These are phyloP conservation scores for Drosophila yakuba DNA, from an alignment of 1,140 invertebrate genomes.

Conservation along the genomic window DNA sequence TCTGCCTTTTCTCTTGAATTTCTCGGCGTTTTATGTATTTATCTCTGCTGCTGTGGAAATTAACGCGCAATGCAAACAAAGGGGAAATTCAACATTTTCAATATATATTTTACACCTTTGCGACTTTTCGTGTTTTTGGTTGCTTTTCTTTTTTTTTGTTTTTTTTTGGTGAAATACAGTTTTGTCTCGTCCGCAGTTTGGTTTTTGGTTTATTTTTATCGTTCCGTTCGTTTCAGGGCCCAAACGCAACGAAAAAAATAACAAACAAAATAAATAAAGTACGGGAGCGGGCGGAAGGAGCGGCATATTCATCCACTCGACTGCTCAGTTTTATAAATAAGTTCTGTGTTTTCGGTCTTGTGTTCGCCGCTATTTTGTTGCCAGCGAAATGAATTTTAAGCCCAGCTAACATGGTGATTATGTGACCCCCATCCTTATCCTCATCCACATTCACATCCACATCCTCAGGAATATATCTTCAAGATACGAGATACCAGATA, in stretches of 20 bases:
- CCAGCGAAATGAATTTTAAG: slow-evolving; percentile 63
- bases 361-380: slow-evolving; percentile 11
- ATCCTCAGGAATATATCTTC: slow-evolving; percentile 13
- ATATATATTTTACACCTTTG: slow-evolving; percentile 62
- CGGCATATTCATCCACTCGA: slow-evolving; percentile 71
- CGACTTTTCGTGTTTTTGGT: slow-evolving; percentile 19
- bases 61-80: slow-evolving; percentile 43
- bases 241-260: background rate
- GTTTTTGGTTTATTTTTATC: slow-evolving; percentile 69
- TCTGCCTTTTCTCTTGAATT: slow-evolving; percentile 22
- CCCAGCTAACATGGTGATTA: slow-evolving; percentile 40
- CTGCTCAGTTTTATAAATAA: slow-evolving; percentile 79
- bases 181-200: slow-evolving; percentile 44
- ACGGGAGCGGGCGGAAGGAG: slow-evolving; percentile 22
- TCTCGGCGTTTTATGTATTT: slow-evolving; percentile 21
- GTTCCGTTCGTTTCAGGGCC: slow-evolving; percentile 55
- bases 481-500: slow-evolving; percentile 1
- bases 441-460: background rate
- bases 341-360: slow-evolving; percentile 47
- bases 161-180: slow-evolving; percentile 32
- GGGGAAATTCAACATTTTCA: slow-evolving; percentile 11
- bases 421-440: slow-evolving; percentile 10
- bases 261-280: slow-evolving; percentile 18
- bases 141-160: background rate
- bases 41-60: slow-evolving; percentile 40